Evolutionary conservation across 2,888 invertebrate genomes (phyloP), one percentile per base, ranked within the genome.

Genomic region (Clivina fossor): DNA sequence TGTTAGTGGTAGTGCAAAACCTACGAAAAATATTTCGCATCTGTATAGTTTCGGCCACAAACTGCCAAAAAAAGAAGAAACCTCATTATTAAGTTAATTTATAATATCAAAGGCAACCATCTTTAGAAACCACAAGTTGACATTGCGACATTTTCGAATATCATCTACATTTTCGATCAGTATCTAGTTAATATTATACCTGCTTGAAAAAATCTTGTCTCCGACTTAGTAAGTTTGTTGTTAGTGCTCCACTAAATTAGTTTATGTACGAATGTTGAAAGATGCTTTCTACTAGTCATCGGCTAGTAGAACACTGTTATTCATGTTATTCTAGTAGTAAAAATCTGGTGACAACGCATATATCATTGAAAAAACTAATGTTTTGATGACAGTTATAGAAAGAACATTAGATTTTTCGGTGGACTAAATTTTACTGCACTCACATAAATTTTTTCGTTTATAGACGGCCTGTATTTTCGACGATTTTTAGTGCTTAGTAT

Each of bases 31-130:
- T 18, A 43, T 19, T 37, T 24, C n/a, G 37, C 48, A 48, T 33
- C 48, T 48, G 48, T 48, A 37, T 33, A 35, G 9, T 30, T 30
- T 30, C 13, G 30, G n/a, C n/a, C n/a, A n/a, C n/a, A n/a, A n/a
- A n/a, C n/a, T n/a, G n/a, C n/a, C n/a, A n/a, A n/a, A n/a, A n/a
- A 30, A 30, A 2, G 30, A 30, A 30, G 9, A 22, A 43, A 44
- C 26, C 26, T 28, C 44, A 48, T 26, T 35, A 48, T 48, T 48
- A 48, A 48, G 35, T 37, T 22, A 37, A 48, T 48, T 48, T 48
- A 48, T 22, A 35, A 48, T 26, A 48, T 44, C 44, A 28, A 28
- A n/a, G 26, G 18, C n/a, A 48, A 37, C 32, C 32, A 48, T 48
- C 37, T 35, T 37, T 15, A n/a, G 26, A 22, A 9, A 18, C 26